Evolutionary conservation across 2,797 vertebrate genomes (phyloP).

Genomic region (Chelmon rostratus): DNA sequence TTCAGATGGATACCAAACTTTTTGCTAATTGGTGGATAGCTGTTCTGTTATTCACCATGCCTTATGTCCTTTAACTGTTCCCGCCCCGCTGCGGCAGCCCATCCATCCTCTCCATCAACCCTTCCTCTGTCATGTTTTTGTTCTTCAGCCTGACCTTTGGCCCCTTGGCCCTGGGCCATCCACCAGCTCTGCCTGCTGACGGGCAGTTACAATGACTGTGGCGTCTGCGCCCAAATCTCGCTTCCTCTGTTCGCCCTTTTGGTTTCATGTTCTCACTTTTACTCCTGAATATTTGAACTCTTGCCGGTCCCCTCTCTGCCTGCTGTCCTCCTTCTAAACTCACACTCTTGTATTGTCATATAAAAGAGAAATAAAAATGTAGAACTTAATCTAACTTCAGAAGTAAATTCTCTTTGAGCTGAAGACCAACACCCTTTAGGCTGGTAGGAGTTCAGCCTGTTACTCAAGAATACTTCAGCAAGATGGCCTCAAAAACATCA

Average conservation of each 20-base stretch:
- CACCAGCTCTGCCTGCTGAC: constrained; percentile 32
- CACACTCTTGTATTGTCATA: neutral
- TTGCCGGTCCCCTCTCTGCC: too few relatives aligned
- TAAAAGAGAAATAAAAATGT: neutral
- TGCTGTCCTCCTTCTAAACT: neutral
- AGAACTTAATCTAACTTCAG: neutral
- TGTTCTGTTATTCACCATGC: constrained; percentile 28
- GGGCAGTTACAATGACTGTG: constrained; percentile 1
- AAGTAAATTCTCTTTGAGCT: neutral
- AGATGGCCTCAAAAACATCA: neutral
- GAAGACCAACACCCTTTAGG: neutral
- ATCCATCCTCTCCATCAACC: constrained; percentile 60
- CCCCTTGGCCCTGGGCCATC: constrained; percentile 36
- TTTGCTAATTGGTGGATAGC: constrained; percentile 33
- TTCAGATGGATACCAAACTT: neutral
- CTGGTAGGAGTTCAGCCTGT: neutral
- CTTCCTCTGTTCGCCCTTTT: constrained; percentile 52
- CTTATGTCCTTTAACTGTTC: constrained; percentile 56
- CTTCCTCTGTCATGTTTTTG: constrained; percentile 73
- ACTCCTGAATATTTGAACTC: constrained; percentile 15
- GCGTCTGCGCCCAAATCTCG: neutral
- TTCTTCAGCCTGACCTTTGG: constrained; percentile 63
- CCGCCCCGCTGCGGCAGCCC: constrained; percentile 59
- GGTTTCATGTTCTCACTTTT: constrained; percentile 44
- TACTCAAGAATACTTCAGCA: neutral